These are phyloP conservation scores for Apamea crenata DNA, from an alignment of 2,888 invertebrate species.

Conservation along the genomic window DNA sequence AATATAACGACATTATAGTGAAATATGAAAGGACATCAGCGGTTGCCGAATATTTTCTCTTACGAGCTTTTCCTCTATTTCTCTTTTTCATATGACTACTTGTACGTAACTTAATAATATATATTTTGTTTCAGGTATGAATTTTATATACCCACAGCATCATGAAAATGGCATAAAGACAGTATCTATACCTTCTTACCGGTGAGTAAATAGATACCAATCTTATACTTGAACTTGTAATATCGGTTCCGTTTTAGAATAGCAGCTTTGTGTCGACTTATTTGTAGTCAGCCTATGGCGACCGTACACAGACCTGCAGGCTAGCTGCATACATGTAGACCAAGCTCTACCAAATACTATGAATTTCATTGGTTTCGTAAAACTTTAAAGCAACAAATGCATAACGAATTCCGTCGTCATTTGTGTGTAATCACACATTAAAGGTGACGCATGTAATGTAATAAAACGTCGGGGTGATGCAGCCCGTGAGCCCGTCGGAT, in stretches of 20 bases:
- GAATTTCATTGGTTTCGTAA: not conserved
- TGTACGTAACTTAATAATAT: conserved; percentile 51
- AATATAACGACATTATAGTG: conserved; percentile 66
- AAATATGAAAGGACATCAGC: conserved; percentile 66
- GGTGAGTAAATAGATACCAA: conserved; percentile 32
- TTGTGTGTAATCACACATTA: conserved; percentile 44
- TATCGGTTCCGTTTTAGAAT: not conserved
- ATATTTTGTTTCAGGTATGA: conserved; percentile 66
- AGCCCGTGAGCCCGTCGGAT: conserved; percentile 70
- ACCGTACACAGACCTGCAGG: not conserved
- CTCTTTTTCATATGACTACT: conserved; percentile 50
- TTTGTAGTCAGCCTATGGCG: not conserved
- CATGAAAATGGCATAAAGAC: conserved; percentile 12
- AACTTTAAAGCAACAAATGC: not conserved
- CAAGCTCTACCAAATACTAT: not conserved
- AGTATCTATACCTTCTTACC: no score
- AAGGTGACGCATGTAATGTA: conserved; percentile 63
- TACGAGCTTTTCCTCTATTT: conserved; percentile 54
- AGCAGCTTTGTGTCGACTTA: not conserved
- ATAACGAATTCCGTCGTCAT: conserved; percentile 9
- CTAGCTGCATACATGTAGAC: not conserved
- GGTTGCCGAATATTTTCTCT: conserved; percentile 60
- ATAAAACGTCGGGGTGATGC: conserved; percentile 66
- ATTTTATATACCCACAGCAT: conserved; percentile 9
- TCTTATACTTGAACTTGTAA: not conserved